These are phyloP conservation scores for Camponotus fellah DNA, from an alignment of 2,888 invertebrate genomes.

Conservation along the genomic window DNA sequence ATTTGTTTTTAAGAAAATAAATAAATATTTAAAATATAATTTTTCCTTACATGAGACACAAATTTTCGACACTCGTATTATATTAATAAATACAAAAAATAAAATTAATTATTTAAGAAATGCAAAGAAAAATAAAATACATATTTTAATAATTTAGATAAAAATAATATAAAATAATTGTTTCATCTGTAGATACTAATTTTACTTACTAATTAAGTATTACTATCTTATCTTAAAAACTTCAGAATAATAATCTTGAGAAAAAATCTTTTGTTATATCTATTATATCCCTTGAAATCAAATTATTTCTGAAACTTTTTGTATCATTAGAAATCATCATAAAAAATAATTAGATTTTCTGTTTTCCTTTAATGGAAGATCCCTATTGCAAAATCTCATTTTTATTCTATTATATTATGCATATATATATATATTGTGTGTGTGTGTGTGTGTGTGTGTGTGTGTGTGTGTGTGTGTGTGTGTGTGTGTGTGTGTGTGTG, in stretches of 20 bases:
- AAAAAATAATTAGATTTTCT: no score
- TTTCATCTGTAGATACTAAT: background rate
- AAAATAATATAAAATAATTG: background rate
- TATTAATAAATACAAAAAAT: background rate
- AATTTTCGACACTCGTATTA: background rate
- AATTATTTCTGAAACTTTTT: background rate
- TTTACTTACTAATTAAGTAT: background rate
- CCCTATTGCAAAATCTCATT: no score
- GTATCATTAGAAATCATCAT: no score
- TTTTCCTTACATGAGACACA: background rate
- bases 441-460: no score
- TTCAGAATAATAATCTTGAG: background rate
- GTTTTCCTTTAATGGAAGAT: background rate
- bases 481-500: no score
- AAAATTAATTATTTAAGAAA: background rate
- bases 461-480: no score
- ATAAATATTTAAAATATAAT: background rate
- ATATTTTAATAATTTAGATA: background rate
- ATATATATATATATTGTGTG: no score
- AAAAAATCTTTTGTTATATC: background rate
- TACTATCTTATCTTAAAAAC: background rate
- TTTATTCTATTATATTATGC: no score
- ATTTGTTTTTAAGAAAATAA: no score
- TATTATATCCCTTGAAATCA: background rate
- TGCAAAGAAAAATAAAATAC: background rate